Evolutionary conservation across 30 jellyfish, hydroid and myxozoan genomes (phyloP).

Genomic region (Chironex yamaguchii): DNA sequence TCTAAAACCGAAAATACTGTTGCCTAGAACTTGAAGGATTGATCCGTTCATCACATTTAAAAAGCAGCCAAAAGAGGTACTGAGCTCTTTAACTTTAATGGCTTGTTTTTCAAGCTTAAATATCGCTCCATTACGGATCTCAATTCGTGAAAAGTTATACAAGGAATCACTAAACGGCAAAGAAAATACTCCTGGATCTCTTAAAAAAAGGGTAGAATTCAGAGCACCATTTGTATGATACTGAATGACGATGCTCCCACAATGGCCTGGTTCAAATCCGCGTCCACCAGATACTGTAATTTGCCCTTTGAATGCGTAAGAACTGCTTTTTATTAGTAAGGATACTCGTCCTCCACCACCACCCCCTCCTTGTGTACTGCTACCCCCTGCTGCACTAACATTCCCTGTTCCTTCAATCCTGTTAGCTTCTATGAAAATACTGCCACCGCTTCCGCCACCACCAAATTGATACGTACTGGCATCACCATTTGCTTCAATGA

Average conservation of each 20-base stretch:
- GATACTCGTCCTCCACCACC: conserved; percentile 77
- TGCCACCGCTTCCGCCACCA: conserved; percentile 81
- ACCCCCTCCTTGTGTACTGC: conserved; percentile 61
- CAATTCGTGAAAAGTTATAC: conserved; percentile 4
- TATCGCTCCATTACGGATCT: conserved; percentile 12
- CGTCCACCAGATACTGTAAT: conserved; percentile 59
- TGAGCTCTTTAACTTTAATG: conserved; percentile 1
- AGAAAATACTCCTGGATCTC: conserved; percentile 30
- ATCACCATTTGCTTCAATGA: conserved; percentile 53
- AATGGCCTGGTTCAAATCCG: conserved; percentile 52
- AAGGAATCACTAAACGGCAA: conserved; percentile 5
- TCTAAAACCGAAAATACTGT: neutral
- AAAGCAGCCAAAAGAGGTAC: conserved; percentile 34
- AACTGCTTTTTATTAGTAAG: conserved; percentile 2
- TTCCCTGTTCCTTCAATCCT: conserved; percentile 45
- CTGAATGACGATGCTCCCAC: conserved; percentile 48
- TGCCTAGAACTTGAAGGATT: conserved; percentile 33
- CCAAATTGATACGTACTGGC: neutral
- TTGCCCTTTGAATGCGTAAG: conserved; percentile 18
- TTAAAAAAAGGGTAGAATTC: neutral
- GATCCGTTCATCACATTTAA: conserved; percentile 1
- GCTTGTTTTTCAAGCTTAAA: conserved; percentile 1
- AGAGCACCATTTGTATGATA: conserved; percentile 6
- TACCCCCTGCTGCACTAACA: conserved; percentile 35
- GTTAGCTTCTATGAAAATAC: conserved; percentile 36